Base-by-base conservation (phyloP, 2,113 vertebrate species). In the Elachura formosa region DNA sequence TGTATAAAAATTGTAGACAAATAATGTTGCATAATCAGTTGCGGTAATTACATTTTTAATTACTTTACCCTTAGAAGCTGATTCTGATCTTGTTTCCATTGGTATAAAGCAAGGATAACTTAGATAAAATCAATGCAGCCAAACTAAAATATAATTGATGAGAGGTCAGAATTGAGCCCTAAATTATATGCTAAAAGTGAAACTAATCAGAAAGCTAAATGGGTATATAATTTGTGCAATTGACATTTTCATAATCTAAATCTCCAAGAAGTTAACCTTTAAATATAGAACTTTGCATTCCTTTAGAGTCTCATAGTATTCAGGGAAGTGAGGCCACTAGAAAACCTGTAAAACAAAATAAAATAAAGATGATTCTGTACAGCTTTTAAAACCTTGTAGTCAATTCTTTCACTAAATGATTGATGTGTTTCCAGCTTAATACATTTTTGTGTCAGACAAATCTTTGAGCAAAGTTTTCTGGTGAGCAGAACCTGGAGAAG, bases 211-310 rank as follows among this genome's bases (percentile, higher is more conserved):
- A 96, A 93, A 86, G 66, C 84, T 86, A 93, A 93, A 97, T 97
- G 97, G 96, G 97, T 98, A 94, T 97, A 97, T 97, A 97, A 98
- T 97, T 80, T 87, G 92, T 74, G 76, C 58, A 87, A 89, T 94
- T 98, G 97, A 98, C 97, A 96, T 97, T 98, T 98, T 98, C 5
- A 0, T 88, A 88, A 85, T 96, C 62, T 93, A 62, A 75, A 91
- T 89, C 84, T 96, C 36, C 95, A 97, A 97, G 97, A 98, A 97
- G 96, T 98, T 98, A 97, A 97, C 97, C 94, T 98, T 97, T 97
- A 94, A 89, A 81, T 90, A 91, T 49, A 88, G 72, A 94, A 94
- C 87, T 90, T 68, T 68, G 74, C 93, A 98, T 96, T 97, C 96
- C 94, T 87, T 98, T 97, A 96, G 95, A 97, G 95, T 92, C 89